Evolutionary conservation across 53 echinoderm and acorn worm genomes (phyloP).

Genomic region (Echinometra lucunter): DNA sequence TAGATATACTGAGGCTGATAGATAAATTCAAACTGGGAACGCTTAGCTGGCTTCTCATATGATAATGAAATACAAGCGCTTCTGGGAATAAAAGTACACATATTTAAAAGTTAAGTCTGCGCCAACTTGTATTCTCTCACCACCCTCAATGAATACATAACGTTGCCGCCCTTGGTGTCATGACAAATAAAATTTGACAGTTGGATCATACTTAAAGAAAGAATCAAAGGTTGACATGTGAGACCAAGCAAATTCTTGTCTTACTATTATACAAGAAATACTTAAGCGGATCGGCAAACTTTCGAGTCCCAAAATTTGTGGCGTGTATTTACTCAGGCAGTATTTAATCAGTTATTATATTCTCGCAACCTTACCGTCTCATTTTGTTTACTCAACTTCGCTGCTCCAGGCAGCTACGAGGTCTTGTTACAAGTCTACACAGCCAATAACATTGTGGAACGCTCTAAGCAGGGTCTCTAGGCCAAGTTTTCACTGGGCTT

Average conservation of each 20-base stretch:
- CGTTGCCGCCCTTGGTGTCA: conserved; percentile 9
- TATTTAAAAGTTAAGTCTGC: neutral
- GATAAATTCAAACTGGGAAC: neutral
- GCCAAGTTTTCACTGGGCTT: conserved; percentile 48
- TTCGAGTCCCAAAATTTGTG: conserved; percentile 15
- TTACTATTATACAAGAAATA: neutral
- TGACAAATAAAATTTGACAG: conserved; percentile 43
- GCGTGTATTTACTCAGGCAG: conserved; percentile 57
- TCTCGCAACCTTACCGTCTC: conserved; percentile 7
- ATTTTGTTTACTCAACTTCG: conserved; percentile 59
- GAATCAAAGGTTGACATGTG: neutral
- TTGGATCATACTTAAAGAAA: neutral
- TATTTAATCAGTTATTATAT: conserved; percentile 68
- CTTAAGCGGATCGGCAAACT: conserved; percentile 43
- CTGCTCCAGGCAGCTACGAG: conserved; percentile 1
- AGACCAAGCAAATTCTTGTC: neutral
- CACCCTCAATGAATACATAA: neutral
- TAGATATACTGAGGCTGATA: too few relatives aligned
- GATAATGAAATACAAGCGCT: neutral
- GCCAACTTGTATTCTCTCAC: neutral
- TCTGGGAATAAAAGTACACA: neutral
- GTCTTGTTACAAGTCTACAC: conserved; percentile 52
- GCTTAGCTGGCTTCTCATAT: neutral
- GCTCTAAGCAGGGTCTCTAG: neutral
- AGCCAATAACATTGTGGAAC: conserved; percentile 29